Base-by-base conservation (phyloP, 2,888 invertebrate species). In the Cataglyphis livida region DNA sequence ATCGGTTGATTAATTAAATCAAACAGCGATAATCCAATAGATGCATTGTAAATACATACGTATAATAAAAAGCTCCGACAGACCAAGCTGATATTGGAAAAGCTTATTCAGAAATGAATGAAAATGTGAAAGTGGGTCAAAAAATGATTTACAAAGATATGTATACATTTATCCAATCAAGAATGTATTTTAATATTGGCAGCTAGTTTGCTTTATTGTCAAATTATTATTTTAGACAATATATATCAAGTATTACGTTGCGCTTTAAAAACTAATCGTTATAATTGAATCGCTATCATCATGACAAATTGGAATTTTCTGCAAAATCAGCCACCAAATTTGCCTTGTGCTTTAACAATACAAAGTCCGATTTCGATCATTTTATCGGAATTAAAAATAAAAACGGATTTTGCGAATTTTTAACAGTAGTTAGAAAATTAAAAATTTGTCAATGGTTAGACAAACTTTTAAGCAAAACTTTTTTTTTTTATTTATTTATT, bases 1-100 rank as follows among this genome's bases (percentile, higher is more conserved):
- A 73, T 74, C 44, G 78, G 57, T 78, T 78, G 57, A 78, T 71
- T 73, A 78, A 76, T 76, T 76, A 68, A 73, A 73, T 78, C 57
- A 71, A 78, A 44, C 44, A 71, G 44, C 73, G 54, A 74, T 78
- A 73, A 73, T 78, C 28, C n/a, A 74, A 59, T 73, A 54, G 15
- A 7, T 51, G 10, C 41, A 44, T 68, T 59, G 74, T 44, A 78
- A 21, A 78, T 41, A 73, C n/a, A 54, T 54, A 70, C 3, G 25
- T 59, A 35, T 54, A 73, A 78, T 78, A 25, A 28, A 71, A 73
- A n/a, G 21, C 18, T 59, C 9, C 6, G 3, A 71, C 28, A 70
- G 21, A 71, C 5, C 32, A 41, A 51, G 2, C n/a, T 51, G 51
- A 59, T 73, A 59, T 78, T 76, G 25, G 25, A 59, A 73, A 73